These are phyloP conservation scores for Octopus sinensis DNA, from an alignment of 1,140 invertebrate genomes.

Conservation along the genomic window DNA sequence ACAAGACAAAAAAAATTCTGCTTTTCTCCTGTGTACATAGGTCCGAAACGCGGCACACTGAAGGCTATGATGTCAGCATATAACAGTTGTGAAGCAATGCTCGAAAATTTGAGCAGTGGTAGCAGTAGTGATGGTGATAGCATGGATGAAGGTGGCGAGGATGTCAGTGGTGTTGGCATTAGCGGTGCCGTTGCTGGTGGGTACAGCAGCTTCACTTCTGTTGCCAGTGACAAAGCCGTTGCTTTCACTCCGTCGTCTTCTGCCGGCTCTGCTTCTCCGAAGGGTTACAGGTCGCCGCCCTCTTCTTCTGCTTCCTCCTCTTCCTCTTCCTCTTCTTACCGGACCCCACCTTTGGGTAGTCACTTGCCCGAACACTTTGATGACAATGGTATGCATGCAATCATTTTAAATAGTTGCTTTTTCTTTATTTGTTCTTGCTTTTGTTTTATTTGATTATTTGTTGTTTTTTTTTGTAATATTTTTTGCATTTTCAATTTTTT, in stretches of 20 bases:
- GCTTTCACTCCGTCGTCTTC: not conserved
- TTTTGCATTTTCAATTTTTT: no score
- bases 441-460: no score
- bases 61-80: slow-evolving; percentile 7
- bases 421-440: no score
- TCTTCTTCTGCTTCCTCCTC: not conserved
- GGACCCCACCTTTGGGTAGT: not conserved
- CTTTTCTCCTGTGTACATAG: not conserved
- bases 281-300: no score
- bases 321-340: not conserved
- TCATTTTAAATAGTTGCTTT: no score
- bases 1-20: no score
- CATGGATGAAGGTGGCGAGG: not conserved
- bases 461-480: no score
- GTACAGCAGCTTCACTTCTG: no score
- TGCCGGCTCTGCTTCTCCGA: not conserved
- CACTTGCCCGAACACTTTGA: not conserved
- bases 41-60: slow-evolving; percentile 2
- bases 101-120: not conserved
- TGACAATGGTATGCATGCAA: slow-evolving; percentile 12
- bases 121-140: slow-evolving; percentile 14
- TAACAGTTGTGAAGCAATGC: not conserved
- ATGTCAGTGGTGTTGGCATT: not conserved
- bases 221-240: no score
- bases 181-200: no score